Base-by-base conservation (phyloP, 1,140 invertebrate genomes). In the Drosophila teissieri region DNA sequence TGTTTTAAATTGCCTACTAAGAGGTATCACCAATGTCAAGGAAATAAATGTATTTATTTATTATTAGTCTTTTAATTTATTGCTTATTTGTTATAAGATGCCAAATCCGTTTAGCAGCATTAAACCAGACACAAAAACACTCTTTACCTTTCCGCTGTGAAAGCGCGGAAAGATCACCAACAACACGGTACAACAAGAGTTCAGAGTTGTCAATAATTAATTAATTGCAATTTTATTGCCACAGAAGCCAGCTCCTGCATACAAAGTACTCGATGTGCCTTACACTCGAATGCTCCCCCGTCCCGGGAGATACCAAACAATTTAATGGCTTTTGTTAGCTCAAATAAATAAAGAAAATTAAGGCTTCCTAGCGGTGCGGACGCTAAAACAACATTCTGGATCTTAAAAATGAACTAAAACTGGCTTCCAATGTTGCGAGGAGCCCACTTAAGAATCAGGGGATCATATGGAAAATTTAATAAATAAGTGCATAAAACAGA, bases 131-230 rank as follows among this genome's bases (percentile, higher is more conserved):
- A 44, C 40, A 7, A 44, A 44, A 44, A 44, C 8, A 37, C 17
- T 44, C 42, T 15, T 44, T 17, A 44, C 17, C 42, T 45, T 64
- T 44, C 27, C n/a, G 37, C 76, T 68, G 76, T 64, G 65, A 84
- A 85, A 85, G 78, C 81, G 63, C 45, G 46, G 2, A 61, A 64
- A 78, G 48, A 78, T 73, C 62, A 68, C 42, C 79, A 73, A 46
- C 73, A 73, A 80, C 73, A 54, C 56, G 74, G 27, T 72, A 58
- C 68, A 73, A 74, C 78, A 78, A 81, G 78, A 81, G 78, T 86
- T 80, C 78, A 85, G 81, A 86, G 82, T 85, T 86, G 82, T 85
- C 82, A 85, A 86, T 86, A 86, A 85, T 86, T 86, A 86, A 86
- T 85, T 86, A 85, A 85, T 85, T 85, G 82, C 82, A 75, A 86